Evolutionary conservation across 2,888 invertebrate species (phyloP).

Genomic region (Eilema depressum): DNA sequence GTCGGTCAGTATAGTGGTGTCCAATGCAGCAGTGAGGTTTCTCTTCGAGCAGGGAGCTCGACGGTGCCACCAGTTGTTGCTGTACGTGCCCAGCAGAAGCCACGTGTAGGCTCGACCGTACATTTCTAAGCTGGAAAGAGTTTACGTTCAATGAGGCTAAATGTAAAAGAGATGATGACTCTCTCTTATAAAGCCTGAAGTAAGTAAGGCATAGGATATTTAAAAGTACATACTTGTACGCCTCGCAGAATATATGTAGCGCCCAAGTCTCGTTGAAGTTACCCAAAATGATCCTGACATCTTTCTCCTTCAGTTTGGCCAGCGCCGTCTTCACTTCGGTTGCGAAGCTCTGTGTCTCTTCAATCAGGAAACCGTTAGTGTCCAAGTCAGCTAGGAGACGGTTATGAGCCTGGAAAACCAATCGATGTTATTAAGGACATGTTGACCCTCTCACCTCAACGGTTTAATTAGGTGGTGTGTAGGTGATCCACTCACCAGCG

Average conservation of each 20-base stretch:
- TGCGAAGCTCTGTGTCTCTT: conserved; percentile 96
- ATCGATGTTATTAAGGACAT: no score
- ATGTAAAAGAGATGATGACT: not conserved
- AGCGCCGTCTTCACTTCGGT: conserved; percentile 94
- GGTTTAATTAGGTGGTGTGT: not conserved
- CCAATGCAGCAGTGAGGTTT: conserved; percentile 92
- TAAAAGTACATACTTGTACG: conserved; percentile 87
- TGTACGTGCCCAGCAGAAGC: conserved; percentile 96
- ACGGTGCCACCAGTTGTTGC: conserved; percentile 91
- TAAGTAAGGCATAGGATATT: not conserved
- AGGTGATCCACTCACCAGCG: conserved; percentile 88
- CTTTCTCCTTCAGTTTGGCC: conserved; percentile 94
- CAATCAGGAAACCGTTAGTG: conserved; percentile 92
- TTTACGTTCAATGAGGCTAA: not conserved
- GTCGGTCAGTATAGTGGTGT: conserved; percentile 96
- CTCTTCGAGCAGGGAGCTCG: conserved; percentile 90
- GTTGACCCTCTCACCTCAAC: no score
- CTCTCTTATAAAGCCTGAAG: no score
- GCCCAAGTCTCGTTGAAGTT: conserved; percentile 99
- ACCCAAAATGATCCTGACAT: conserved; percentile 97
- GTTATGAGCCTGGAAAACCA: conserved; percentile 91
- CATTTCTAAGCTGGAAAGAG: conserved; percentile 90
- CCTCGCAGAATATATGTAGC: conserved; percentile 94
- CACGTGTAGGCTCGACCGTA: conserved; percentile 97
- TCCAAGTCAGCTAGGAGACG: conserved; percentile 95